These are phyloP conservation scores for Anseranas semipalmata DNA, from an alignment of 2,113 vertebrate genomes.

Conservation along the genomic window DNA sequence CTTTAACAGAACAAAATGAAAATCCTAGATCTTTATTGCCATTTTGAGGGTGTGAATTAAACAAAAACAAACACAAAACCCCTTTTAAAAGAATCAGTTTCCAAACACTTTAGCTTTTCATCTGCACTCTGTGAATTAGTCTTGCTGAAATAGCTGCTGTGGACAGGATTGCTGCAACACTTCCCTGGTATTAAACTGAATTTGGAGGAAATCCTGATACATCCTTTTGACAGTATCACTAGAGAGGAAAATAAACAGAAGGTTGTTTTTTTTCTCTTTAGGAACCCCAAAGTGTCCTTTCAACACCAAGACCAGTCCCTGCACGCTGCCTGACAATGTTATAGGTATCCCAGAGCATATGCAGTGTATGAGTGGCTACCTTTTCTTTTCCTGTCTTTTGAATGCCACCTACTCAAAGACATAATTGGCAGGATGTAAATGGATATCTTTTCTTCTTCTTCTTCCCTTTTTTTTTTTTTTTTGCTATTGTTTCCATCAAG, in stretches of 20 bases:
- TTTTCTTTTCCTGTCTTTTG: not conserved
- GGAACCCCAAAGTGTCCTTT: not conserved
- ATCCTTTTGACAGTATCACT: not conserved
- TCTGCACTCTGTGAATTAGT: not conserved
- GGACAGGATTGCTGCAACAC: not conserved
- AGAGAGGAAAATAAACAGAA: not conserved
- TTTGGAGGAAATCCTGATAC: not conserved
- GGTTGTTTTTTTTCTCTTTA: not conserved
- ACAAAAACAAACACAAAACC: not conserved
- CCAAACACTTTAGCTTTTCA: not conserved
- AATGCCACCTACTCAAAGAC: not conserved
- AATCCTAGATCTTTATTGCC: not conserved
- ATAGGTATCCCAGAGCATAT: accelerated
- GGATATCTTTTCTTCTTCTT: not conserved
- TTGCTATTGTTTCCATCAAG: not conserved
- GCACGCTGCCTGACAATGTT: not conserved
- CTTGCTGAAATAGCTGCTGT: not conserved
- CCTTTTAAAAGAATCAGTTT: not conserved
- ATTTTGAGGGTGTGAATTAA: not conserved
- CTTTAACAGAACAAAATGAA: not conserved
- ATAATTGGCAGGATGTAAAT: not conserved
- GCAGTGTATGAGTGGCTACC: not conserved
- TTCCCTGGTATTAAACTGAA: accelerated
- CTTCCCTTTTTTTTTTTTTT: not conserved
- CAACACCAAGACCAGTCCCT: not conserved